A percentile compares a stretch with the other conserved stretches of the same genome.
phyloP scores from a whole-genome alignment of 2,113 vertebrate species.

The Castor canadensis region DNA sequence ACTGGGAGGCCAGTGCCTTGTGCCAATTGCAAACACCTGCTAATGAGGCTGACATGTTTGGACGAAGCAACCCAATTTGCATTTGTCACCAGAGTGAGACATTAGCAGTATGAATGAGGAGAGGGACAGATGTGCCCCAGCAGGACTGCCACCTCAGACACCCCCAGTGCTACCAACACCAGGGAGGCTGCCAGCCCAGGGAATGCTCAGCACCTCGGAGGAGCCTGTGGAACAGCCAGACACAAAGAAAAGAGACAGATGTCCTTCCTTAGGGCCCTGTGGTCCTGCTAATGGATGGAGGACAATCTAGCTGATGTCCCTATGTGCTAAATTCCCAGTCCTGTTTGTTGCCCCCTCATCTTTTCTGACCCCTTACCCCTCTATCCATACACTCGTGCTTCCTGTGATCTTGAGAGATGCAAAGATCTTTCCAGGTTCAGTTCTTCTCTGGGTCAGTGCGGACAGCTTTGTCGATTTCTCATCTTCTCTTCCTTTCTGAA shows the following conservation, averaged over 20 bases:
- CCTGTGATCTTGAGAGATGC: background rate
- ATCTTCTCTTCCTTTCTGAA: background rate
- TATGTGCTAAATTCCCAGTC: background rate
- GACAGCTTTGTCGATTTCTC: background rate
- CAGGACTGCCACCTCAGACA: conserved; percentile 61
- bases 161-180: conserved; percentile 64
- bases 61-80: conserved; percentile 62
- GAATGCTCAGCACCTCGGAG: background rate
- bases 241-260: conserved; percentile 2
- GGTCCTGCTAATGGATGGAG: background rate
- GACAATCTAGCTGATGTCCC: background rate
- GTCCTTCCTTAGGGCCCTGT: background rate
- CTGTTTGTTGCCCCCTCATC: background rate
- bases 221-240: conserved; percentile 38
- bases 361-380: background rate
- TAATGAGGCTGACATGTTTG: conserved; percentile 78
- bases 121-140: conserved; percentile 76
- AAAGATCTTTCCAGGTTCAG: background rate
- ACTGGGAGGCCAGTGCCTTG: background rate
- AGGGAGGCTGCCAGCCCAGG: conserved; percentile 53
- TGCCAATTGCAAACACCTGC: conserved; percentile 56
- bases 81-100: conserved; percentile 75
- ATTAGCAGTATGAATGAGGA: conserved; percentile 66
- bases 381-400: background rate
- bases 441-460: background rate